Base-by-base conservation (phyloP, 2,797 vertebrate genomes). In the Arnoldichthys spilopterus region DNA sequence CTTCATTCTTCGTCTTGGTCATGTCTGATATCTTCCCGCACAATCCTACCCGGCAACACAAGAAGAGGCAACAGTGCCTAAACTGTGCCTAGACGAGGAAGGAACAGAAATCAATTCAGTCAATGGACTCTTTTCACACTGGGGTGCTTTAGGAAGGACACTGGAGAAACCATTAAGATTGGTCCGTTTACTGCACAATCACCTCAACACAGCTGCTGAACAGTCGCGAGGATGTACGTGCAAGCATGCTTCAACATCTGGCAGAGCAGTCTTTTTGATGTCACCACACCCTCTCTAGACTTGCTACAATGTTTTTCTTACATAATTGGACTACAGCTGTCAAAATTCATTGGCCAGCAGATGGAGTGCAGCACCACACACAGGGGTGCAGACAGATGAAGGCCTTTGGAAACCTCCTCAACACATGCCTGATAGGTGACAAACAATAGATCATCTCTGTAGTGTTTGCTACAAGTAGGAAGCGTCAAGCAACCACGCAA, bases 391-490 rank as follows among this genome's bases (percentile, higher is more conserved):
- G 45, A 51, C 40, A 47, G 40, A 40, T 66, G 34, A 8, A 26
- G 63, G 12, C 40, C 9, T 47, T 40, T 47, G 37, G 66, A 74
- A 63, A 56, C 30, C 45, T 66, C 43, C 47, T 58, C 40, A 32
- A 47, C 63, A 76, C 47, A 73, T 68, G 54, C 77, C 56, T 49
- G 74, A 68, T 49, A 72, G 26, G 15, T 69, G 54, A 70, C 56
- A 56, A 76, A 54, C 53, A 62, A 68, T 74, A 49, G 12, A 64
- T 72, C 45, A 76, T 15, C 5, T 54, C 53, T 61, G 72, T 71
- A 9, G 12, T 66, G 64, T 71, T 59, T 6, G 34, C 51, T 66
- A 30, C 56, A 73, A 76, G 61, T n/a, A 13, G 28, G 64, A 24
- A 13, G 5, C 26, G 8, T 47, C 24, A 66, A 40, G n/a, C 37